Conservation (phyloP, 2,797 vertebrate species). For the Enteromius anoplus region DNA sequence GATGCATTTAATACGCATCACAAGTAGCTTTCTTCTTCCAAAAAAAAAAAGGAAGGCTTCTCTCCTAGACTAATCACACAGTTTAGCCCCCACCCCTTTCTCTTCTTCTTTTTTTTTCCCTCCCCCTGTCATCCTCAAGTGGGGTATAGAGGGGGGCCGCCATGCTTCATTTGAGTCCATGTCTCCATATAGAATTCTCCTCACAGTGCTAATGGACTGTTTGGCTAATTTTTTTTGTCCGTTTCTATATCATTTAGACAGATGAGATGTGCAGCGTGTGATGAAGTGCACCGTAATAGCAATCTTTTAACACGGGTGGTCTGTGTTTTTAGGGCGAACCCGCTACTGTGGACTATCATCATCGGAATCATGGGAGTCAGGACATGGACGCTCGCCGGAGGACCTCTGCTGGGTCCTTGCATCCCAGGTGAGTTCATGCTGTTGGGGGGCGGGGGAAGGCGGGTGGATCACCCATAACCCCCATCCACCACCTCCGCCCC, state of each 20-base stretch:
- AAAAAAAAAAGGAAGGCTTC: background rate
- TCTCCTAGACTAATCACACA: constrained; percentile 39
- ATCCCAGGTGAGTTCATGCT: constrained; percentile 73
- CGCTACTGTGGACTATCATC: constrained; percentile 60
- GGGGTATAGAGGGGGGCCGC: constrained; percentile 35
- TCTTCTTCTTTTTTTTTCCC: background rate
- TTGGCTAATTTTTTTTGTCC: constrained; percentile 32
- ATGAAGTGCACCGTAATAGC: constrained; percentile 50
- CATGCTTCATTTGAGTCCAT: constrained; percentile 58
- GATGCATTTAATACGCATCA: constrained; percentile 2
- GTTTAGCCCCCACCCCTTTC: constrained; percentile 44
- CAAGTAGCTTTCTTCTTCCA: constrained; percentile 10
- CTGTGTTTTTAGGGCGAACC: constrained; percentile 64
- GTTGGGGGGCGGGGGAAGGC: constrained; percentile 41
- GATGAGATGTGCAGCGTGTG: constrained; percentile 34
- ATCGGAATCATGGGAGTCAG: constrained; percentile 35
- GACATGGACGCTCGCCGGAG: constrained; percentile 50
- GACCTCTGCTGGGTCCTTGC: constrained; percentile 46
- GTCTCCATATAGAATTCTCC: constrained; percentile 51
- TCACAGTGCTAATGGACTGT: constrained; percentile 44
- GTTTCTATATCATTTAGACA: constrained; percentile 47
- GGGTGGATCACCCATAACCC: constrained; percentile 24
- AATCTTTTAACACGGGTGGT: constrained; percentile 59
- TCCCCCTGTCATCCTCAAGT: constrained; percentile 40
- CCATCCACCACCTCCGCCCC: background rate